These are phyloP conservation scores for Drosophila crucigera DNA, from an alignment of 2,888 invertebrate genomes.

Conservation along the genomic window DNA sequence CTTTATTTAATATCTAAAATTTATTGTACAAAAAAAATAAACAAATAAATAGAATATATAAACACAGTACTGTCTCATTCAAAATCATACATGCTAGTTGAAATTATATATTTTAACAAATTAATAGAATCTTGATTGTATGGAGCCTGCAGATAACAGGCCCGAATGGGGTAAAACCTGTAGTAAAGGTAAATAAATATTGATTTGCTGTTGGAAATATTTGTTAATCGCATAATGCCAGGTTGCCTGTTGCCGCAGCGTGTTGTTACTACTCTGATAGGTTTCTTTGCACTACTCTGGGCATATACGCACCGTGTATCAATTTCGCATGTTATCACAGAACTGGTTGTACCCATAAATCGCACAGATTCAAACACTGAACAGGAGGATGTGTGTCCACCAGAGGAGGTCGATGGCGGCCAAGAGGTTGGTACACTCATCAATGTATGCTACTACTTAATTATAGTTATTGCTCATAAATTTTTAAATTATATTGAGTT, in stretches of 20 bases:
- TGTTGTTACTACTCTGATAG: conserved; percentile 88
- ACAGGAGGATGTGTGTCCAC: conserved; percentile 15
- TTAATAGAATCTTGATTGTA: neutral
- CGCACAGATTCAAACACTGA: neutral
- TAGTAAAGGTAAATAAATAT: conserved; percentile 12
- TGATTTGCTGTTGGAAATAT: neutral
- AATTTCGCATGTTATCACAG: conserved; percentile 89
- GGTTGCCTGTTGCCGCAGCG: conserved; percentile 88
- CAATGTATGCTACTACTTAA: neutral
- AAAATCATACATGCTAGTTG: neutral
- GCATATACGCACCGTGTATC: conserved; percentile 90
- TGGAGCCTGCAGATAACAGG: conserved; percentile 11
- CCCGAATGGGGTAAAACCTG: conserved; percentile 29
- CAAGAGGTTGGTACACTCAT: neutral
- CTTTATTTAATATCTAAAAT: neutral
- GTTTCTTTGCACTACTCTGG: conserved; percentile 88
- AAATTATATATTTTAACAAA: neutral
- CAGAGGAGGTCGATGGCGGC: neutral
- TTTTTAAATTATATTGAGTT: neutral
- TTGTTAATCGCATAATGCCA: conserved; percentile 59
- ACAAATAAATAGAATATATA: neutral
- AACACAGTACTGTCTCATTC: neutral
- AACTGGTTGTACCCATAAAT: conserved; percentile 70
- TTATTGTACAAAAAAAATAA: neutral
- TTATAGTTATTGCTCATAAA: neutral